Percentiles rank a stretch among this genome's conserved stretches.
Evolutionary conservation across 2,797 vertebrate genomes (phyloP).

Genomic region (Vireo griseus): DNA sequence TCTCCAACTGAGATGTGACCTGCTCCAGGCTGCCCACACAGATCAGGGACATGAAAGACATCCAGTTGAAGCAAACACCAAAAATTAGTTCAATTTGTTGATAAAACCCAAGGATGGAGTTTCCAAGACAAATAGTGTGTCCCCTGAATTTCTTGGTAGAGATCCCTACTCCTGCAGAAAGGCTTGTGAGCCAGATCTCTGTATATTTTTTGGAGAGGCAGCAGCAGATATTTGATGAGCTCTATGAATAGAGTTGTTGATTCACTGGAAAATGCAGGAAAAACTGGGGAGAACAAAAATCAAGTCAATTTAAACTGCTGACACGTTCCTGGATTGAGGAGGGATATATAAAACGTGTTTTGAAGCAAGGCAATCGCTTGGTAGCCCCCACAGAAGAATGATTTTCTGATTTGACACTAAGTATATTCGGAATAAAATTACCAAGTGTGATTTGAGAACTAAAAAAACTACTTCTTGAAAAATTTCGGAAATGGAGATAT

Average conservation of each 20-base stretch:
- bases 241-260: background rate
- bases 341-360: background rate
- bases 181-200: background rate
- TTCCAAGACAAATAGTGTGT: background rate
- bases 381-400: background rate
- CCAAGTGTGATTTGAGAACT: background rate
- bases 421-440: background rate
- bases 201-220: fast-evolving
- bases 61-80: background rate
- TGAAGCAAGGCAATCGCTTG: background rate
- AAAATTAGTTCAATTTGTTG: background rate
- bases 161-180: background rate
- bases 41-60: background rate
- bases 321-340: background rate
- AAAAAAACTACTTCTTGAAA: fast-evolving
- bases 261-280: background rate
- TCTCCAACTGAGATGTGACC: background rate
- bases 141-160: background rate
- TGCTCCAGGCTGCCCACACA: fast-evolving
- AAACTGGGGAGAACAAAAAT: background rate
- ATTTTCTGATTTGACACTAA: background rate
- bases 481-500: background rate
- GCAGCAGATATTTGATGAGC: background rate
- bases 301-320: background rate
- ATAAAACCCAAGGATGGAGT: background rate